A percentile compares a stretch with the other conserved stretches of the same genome.
Evolutionary conservation across 2,113 vertebrate genomes (phyloP).

Genomic region (Hemiprocne comata): DNA sequence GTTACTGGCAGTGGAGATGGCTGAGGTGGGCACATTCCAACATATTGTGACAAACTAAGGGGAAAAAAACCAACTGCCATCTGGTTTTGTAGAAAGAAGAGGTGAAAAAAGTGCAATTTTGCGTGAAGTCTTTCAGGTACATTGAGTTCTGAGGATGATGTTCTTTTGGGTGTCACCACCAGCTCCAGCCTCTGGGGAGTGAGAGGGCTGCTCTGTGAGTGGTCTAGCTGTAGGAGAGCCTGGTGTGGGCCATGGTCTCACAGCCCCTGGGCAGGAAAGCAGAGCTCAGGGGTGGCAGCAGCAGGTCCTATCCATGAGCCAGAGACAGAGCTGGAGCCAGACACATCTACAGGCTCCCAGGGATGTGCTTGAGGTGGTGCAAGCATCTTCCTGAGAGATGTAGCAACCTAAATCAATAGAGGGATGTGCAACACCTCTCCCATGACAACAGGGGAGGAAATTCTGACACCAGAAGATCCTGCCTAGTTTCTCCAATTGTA

Average conservation of each 20-base stretch:
- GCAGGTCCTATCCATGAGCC: not conserved
- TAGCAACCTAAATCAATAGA: not conserved
- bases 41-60: not conserved
- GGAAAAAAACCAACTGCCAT: not conserved
- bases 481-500: not conserved
- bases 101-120: not conserved
- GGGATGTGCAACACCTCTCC: not conserved
- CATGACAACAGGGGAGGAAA: not conserved
- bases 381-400: not conserved
- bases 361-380: not conserved
- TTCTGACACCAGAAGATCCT: not conserved
- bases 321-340: not conserved
- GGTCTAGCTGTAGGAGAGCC: fast-evolving
- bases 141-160: not conserved
- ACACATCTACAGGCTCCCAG: fast-evolving
- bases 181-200: not conserved
- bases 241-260: not conserved
- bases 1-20: not conserved
- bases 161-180: not conserved
- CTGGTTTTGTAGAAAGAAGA: not conserved
- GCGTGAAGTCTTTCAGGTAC: not conserved
- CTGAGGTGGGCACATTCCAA: not conserved
- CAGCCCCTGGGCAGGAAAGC: not conserved
- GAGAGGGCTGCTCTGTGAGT: not conserved
- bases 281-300: not conserved